Evolutionary conservation across 1,140 invertebrate species (phyloP), one percentile per base, ranked within the genome.

Genomic region (Euura saliciscinereae): DNA sequence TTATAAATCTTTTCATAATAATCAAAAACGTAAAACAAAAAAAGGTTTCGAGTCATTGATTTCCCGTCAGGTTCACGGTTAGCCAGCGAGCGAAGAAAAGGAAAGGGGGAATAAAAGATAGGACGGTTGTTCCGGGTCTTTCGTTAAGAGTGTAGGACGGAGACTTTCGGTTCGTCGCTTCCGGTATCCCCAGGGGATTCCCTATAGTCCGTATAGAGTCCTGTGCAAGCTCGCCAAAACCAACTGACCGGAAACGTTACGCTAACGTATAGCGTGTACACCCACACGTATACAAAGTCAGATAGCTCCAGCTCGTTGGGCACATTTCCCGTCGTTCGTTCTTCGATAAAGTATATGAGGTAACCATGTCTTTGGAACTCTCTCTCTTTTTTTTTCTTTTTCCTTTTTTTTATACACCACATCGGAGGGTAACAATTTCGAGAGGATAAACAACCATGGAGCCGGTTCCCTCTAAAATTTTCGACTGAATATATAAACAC

Each of bases 91-190:
- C 28, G 28, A 28, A 28, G 28, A 28, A 28, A 28, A 1, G 28
- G 28, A 28, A 28, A 28, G 28, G 28, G 28, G 28, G 28, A 28
- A n/a, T n/a, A 28, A 28, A 28, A 28, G 28, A 28, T 28, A n/a
- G 51, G 51, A n/a, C 6, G 51, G 10, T n/a, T 59, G 51, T 59
- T n/a, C 10, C 13, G 51, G 51, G 51, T 59, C 51, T 59, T 59
- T 8, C 51, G 51, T 59, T 59, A 59, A 59, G 51, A 59, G 51
- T 28, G 45, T n/a, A 73, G 76, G 71, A 45, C 28, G 73, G 69
- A 69, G 44, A 71, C 76, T 78, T 78, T 79, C 79, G 75, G 76
- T 79, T 74, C 72, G 79, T 74, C 77, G 78, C 79, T 78, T 80
- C 66, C 66, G 66, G 68, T 74, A 75, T 79, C 74, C 77, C 71